phyloP scores from a whole-genome alignment of 2,888 invertebrate genomes.

The Micoletzkya japonica region DNA sequence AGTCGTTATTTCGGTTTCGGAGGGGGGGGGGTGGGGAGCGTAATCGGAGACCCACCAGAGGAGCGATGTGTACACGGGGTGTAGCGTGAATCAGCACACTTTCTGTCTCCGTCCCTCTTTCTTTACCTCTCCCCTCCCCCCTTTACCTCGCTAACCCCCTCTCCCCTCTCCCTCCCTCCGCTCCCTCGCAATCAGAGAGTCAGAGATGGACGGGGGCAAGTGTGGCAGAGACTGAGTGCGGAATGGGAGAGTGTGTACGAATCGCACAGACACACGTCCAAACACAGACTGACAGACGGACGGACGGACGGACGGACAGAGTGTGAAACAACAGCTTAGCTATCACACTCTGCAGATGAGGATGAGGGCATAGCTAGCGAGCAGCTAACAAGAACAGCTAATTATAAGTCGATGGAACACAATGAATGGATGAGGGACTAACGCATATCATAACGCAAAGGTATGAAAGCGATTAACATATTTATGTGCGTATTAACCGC shows the following conservation, averaged over 20 bases:
- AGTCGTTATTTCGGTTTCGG: too few relatives aligned
- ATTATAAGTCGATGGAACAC: too few relatives aligned
- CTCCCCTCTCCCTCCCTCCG: not conserved
- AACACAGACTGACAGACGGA: too few relatives aligned
- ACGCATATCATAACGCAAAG: too few relatives aligned
- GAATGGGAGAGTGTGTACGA: not conserved
- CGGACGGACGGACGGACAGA: not conserved
- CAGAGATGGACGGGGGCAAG: not conserved
- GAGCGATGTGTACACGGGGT: not conserved
- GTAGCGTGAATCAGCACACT: too few relatives aligned
- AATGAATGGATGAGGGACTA: too few relatives aligned
- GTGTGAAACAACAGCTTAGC: not conserved
- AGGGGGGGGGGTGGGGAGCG: not conserved
- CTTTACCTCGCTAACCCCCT: not conserved
- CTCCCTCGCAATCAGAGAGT: not conserved
- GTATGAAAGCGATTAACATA: too few relatives aligned
- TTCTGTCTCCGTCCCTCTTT: too few relatives aligned
- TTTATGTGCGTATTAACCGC: too few relatives aligned
- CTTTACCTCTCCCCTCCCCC: not conserved
- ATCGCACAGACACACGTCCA: not conserved
- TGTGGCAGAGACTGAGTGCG: not conserved
- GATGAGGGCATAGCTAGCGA: too few relatives aligned
- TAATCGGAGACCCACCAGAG: not conserved
- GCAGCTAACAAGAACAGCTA: too few relatives aligned
- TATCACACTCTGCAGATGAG: too few relatives aligned